Evolutionary conservation across 1,140 invertebrate species (phyloP), one percentile per base, ranked within the genome.

Genomic region (Drosophila parvula): DNA sequence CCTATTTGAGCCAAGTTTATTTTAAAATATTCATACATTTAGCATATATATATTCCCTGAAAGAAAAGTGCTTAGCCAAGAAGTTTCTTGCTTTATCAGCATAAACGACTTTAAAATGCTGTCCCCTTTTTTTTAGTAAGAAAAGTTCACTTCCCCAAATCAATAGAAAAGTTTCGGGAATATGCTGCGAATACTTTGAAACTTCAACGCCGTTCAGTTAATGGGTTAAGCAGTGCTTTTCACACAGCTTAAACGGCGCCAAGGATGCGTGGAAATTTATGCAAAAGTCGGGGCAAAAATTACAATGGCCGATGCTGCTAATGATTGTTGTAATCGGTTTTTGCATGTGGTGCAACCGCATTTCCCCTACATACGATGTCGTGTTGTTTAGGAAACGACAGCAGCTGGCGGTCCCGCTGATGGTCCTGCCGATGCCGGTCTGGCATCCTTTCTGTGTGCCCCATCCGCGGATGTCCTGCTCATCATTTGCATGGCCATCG

Each of bases 401-500:
- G 53, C 57, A 55, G 67, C 67, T 71, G 68, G 18, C 14, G 40
- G 8, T 68, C 30, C 47, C 18, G 28, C 44, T 16, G 61, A 11
- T 59, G 32, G 22, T 62, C 58, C 40, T 28, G 65, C 62, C 18
- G 14, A 48, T 53, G 34, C 50, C 10, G 8, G 16, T 27, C 27
- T 32, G 56, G 34, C 16, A 50, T 43, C 47, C 50, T 36, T 38
- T 53, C n/a, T 53, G 34, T 12, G n/a, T 12, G 8, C 18, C 50
- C 50, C 50, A 53, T 34, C 22, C 64, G 41, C 61, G 65, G 55
- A 55, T 75, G 56, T 73, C 68, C 81, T 48, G 50, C 38, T 81
- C 82, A 85, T 85, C 81, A 85, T 85, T 84, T 85, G 79, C 79
- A 78, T 76, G 83, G 56, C 57, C 82, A 85, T 86, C 82, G 56